Conservation (phyloP, 2,797 vertebrate species). For the Naso thynnoides region DNA sequence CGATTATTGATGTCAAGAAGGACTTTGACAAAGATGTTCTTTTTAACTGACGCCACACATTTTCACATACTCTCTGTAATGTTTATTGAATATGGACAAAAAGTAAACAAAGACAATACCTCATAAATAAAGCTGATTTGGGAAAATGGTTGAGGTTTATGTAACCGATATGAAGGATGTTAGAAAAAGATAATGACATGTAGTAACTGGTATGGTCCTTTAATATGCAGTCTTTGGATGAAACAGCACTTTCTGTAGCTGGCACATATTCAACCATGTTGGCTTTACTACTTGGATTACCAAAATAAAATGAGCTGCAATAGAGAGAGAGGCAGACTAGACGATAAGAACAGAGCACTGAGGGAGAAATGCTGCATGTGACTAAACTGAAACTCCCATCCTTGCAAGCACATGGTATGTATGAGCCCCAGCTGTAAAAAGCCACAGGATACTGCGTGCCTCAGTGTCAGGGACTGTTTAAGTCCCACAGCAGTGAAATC, state of each 20-base stretch:
- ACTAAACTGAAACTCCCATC: constrained; percentile 1
- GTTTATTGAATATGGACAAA: too few species aligned
- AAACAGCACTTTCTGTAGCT: neutral
- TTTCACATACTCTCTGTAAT: too few species aligned
- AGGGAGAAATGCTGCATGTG: constrained; percentile 11
- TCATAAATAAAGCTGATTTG: too few species aligned
- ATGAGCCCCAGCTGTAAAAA: constrained; percentile 15
- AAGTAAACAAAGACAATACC: too few species aligned
- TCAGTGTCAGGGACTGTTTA: constrained; percentile 29
- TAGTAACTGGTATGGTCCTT: too few species aligned
- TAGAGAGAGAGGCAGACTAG: neutral
- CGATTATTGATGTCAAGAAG: too few species aligned
- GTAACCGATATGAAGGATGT: too few species aligned
- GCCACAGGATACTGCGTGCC: constrained; percentile 18
- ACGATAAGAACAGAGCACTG: neutral
- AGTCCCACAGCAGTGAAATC: constrained; percentile 34
- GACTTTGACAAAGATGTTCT: too few species aligned
- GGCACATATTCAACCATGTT: neutral
- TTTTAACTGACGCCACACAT: too few species aligned
- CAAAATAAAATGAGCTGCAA: neutral
- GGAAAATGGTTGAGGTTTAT: too few species aligned
- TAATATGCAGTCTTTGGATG: too few species aligned
- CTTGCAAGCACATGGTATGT: constrained; percentile 3
- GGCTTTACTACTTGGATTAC: neutral
- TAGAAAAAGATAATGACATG: too few species aligned